phyloP scores from a whole-genome alignment of 2,888 invertebrate species.

The Bombylius major region DNA sequence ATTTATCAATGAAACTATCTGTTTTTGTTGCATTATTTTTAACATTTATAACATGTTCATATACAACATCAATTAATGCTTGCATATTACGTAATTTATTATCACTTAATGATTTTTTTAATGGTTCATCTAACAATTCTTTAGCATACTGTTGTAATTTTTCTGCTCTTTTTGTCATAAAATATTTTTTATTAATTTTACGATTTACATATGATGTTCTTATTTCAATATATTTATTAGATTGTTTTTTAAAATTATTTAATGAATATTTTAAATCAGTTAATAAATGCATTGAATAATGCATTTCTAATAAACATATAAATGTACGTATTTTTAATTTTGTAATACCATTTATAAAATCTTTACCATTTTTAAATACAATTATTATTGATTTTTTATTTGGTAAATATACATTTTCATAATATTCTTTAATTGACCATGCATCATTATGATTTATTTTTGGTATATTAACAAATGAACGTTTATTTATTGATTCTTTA shows the following conservation, averaged over 20 bases:
- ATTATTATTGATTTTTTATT: constrained; percentile 26
- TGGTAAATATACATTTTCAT: constrained; percentile 27
- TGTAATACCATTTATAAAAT: constrained; percentile 25
- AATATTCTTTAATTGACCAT: constrained; percentile 31
- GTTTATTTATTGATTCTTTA: constrained; percentile 13
- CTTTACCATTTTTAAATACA: constrained; percentile 25
- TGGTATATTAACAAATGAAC: constrained; percentile 19
- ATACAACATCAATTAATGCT: constrained; percentile 26
- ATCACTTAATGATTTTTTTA: constrained; percentile 22
- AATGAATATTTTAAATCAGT: constrained; percentile 25
- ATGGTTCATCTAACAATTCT: constrained; percentile 20
- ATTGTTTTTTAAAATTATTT: constrained; percentile 28
- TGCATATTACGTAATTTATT: constrained; percentile 20
- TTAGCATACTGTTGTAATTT: constrained; percentile 21
- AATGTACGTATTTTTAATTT: constrained; percentile 30
- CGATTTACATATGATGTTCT: constrained; percentile 27
- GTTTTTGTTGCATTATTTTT: constrained; percentile 22
- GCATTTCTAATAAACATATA: constrained; percentile 29
- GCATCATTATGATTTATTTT: constrained; percentile 30
- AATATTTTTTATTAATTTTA: constrained; percentile 29
- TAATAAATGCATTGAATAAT: constrained; percentile 28
- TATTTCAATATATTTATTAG: constrained; percentile 24
- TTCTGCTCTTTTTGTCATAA: constrained; percentile 26
- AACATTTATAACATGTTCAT: constrained; percentile 26
- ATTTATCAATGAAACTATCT: constrained; percentile 22